Percentiles rank a stretch among this genome's conserved stretches.
Evolutionary conservation across 2,113 vertebrate genomes (phyloP).

Genomic region (Oncorhynchus kisutch): DNA sequence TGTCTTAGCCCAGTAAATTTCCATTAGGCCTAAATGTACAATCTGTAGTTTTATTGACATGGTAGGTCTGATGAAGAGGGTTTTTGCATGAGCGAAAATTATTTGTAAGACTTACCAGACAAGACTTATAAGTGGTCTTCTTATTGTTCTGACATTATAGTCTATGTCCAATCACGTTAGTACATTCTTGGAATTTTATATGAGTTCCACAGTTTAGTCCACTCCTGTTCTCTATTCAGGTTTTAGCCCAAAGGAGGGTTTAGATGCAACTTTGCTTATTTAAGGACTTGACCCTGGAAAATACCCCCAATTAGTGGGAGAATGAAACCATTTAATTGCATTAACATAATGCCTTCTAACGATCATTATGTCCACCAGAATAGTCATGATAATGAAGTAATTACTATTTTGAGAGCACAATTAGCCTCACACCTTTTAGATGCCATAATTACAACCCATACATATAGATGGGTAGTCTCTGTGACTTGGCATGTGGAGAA

Average conservation of each 20-base stretch:
- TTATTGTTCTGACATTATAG: too few relatives aligned
- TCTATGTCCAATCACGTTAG: too few relatives aligned
- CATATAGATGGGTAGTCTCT: slow-evolving; percentile 45
- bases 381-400: slow-evolving; percentile 71
- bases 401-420: slow-evolving; percentile 73
- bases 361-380: slow-evolving; percentile 71
- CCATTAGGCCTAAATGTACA: too few relatives aligned
- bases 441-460: slow-evolving; percentile 62
- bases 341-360: slow-evolving; percentile 75
- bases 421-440: slow-evolving; percentile 68
- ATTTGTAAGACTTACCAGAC: too few relatives aligned
- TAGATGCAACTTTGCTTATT: slow-evolving; percentile 49
- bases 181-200: too few relatives aligned
- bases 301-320: slow-evolving; percentile 60
- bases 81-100: too few relatives aligned
- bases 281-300: slow-evolving; percentile 42
- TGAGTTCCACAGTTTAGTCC: too few relatives aligned
- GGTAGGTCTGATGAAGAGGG: too few relatives aligned
- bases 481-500: slow-evolving; percentile 41
- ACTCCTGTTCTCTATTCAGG: background rate
- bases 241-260: slow-evolving; percentile 24
- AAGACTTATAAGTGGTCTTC: too few relatives aligned
- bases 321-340: slow-evolving; percentile 69
- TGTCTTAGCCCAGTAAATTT: too few relatives aligned
- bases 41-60: too few relatives aligned